phyloP scores from a whole-genome alignment of 2,888 invertebrate species.

The Scelioninae gen. 2 region DNA sequence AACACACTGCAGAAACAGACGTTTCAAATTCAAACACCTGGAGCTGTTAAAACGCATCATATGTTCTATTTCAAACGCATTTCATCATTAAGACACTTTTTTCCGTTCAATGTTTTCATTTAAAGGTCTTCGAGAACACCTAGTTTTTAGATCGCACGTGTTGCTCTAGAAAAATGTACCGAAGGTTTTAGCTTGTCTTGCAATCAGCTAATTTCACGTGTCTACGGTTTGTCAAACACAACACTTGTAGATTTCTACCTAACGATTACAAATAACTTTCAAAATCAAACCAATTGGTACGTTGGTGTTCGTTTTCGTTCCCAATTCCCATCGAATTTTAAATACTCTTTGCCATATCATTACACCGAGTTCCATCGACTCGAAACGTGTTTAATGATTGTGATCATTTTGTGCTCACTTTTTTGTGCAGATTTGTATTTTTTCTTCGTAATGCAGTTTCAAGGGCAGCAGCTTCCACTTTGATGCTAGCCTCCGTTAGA shows the following conservation, averaged over 20 bases:
- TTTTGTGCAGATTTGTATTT: conserved; percentile 12
- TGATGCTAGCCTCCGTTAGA: conserved; percentile 15
- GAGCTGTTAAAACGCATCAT: no score
- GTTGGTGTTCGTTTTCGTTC: background rate
- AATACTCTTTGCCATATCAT: background rate
- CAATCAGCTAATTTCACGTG: no score
- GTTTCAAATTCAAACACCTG: no score
- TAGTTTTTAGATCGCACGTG: no score
- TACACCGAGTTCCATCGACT: background rate
- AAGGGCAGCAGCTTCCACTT: conserved; percentile 24
- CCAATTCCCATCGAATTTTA: conserved; percentile 6
- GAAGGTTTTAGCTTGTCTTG: no score
- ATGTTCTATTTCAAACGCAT: no score
- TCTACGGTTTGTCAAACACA: conserved; percentile 1
- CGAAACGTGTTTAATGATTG: conserved; percentile 2
- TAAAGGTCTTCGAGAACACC: no score
- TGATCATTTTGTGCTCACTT: conserved; percentile 19
- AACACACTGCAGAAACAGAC: no score
- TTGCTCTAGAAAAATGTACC: no score
- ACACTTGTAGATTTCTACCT: conserved; percentile 6
- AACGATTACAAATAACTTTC: conserved; percentile 1
- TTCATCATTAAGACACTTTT: no score
- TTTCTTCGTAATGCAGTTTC: conserved; percentile 16
- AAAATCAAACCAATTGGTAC: conserved; percentile 12
- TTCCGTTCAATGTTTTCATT: no score